Conservation (phyloP, 2,113 vertebrate species). For the Carollia perspicillata region DNA sequence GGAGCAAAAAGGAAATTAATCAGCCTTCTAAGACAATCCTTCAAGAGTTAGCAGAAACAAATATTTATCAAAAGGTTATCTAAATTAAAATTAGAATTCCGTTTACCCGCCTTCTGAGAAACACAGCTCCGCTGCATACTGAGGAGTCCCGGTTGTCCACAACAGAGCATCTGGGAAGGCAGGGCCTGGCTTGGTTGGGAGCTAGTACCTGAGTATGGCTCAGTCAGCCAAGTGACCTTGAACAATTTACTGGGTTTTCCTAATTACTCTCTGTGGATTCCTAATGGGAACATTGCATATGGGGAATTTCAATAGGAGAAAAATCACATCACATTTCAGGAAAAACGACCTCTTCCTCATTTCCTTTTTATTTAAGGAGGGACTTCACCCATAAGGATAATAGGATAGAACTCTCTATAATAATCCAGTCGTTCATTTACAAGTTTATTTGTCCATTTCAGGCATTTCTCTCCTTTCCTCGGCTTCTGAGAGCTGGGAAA, state of each 20-base stretch:
- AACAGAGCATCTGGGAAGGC: not conserved
- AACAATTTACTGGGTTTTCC: not conserved
- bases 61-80: conserved; percentile 1
- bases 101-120: not conserved
- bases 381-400: not conserved
- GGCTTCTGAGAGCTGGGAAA: not conserved
- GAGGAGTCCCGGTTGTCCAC: not conserved
- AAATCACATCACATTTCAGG: not conserved
- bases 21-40: not conserved
- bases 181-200: not conserved
- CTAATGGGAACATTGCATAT: not conserved
- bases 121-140: not conserved
- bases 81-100: not conserved
- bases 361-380: not conserved
- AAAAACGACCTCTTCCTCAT: not conserved
- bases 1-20: not conserved
- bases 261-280: not conserved
- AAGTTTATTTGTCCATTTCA: not conserved
- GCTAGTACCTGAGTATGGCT: not conserved
- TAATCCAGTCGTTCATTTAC: not conserved
- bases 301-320: not conserved
- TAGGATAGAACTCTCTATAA: not conserved
- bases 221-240: not conserved
- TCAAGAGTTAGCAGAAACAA: not conserved
- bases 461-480: not conserved